Evolutionary conservation across 1,140 invertebrate species (phyloP), one percentile per base, ranked within the genome.

Genomic region (Sitophilus oryzae): DNA sequence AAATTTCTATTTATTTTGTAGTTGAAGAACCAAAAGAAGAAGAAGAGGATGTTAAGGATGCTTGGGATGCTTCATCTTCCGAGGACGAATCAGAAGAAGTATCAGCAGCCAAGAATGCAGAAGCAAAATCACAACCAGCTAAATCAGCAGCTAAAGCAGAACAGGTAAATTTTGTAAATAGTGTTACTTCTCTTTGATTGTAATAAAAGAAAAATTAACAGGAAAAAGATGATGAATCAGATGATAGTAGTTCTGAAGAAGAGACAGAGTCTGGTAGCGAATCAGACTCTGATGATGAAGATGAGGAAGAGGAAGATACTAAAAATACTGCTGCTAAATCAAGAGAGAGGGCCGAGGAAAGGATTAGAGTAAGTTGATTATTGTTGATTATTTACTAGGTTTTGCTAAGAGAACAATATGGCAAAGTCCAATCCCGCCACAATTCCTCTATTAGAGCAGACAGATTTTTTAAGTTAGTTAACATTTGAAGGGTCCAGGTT

Each of bases 11-110:
- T 54, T 19, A 76, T 67, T 34, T 58, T 64, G 40, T 48, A 52
- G 14, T 51, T 40, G 54, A 43, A 16, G 35, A 45, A 23, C 1
- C 14, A 2, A 38, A 50, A 10, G 73, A 77, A 52, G 74, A 78
- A 40, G 69, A 74, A 47, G 68, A 78, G 41, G 81, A 80, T 21
- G 81, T 90, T 3, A 90, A 90, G 70, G 88, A 91, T 67, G 81
- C 86, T 1, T 91, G 88, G 88, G 88, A 91, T 77, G 83, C 83
- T n/a, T 86, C 83, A 8, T 86, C 80, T 44, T 76, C 77, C 3
- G 61, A 83, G 21, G 79, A 78, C 16, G 80, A 82, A 69, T 73
- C 68, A 56, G 67, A 75, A n/a, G 81, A 84, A 66, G 74, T 71
- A 30, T 30, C 25, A 11, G 68, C 66, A 51, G 58, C 62, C 30